Evolutionary conservation across 2,888 invertebrate species (phyloP), one percentile per base, ranked within the genome.

Genomic region (Drosophila emarginata): DNA sequence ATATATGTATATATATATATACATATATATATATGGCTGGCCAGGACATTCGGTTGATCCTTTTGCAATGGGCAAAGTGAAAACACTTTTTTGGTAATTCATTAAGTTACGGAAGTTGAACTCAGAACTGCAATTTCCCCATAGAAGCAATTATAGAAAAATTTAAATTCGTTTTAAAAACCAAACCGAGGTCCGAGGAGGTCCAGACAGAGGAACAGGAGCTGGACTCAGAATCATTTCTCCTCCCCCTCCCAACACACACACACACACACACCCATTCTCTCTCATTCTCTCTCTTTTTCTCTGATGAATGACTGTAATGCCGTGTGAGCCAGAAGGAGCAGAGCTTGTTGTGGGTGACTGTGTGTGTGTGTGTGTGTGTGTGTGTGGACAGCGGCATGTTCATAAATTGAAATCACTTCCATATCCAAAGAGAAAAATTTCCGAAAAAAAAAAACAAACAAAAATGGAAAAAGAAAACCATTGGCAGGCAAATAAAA

Each of bases 51-150:
- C 18, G 11, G 45, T 45, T 45, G 45, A 45, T 54, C 54, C 54
- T 54, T 18, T 18, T 36, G 28, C 54, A 54, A 54, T 36, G 54
- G 71, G 71, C 71, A 65, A 57, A 77, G 87, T 88, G 83, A 80
- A 87, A 90, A 90, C 88, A 90, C 90, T 91, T 91, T 91, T 70
- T 90, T 89, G 89, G 90, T 90, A 91, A 91, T 91, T 91, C 91
- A 91, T 91, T 91, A 91, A 91, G 90, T 90, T 90, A 90, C 91
- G 91, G 91, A 91, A 91, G 91, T 91, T 91, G 90, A 91, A 91
- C 91, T 91, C 91, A 91, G 91, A 91, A 91, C 91, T 90, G 91
- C 91, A 91, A 91, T 91, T 91, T 91, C 91, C 91, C 91, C 89
- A 45, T 90, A 91, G 90, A 91, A 91, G 90, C 91, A 91, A 90